Percentiles rank a stretch among this genome's conserved stretches.
These are phyloP conservation scores for Rhipidura dahli DNA, from an alignment of 2,113 vertebrate genomes.

Conservation along the genomic window DNA sequence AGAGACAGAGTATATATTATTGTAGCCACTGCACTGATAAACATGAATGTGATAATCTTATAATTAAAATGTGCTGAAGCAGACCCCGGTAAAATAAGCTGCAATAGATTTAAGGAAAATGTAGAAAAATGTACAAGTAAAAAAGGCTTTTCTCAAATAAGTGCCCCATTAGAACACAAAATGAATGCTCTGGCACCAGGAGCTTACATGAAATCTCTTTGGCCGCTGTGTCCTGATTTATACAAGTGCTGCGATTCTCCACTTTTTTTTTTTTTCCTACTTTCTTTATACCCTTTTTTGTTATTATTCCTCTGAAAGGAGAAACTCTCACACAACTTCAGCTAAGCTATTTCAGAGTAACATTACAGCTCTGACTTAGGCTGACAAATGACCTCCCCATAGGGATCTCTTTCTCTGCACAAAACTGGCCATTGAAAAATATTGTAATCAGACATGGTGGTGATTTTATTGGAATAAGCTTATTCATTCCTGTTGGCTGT, in stretches of 20 bases:
- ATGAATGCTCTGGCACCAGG: neutral
- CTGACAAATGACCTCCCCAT: constrained; percentile 26
- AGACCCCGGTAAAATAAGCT: neutral
- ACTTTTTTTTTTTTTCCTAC: neutral
- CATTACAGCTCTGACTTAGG: constrained; percentile 18
- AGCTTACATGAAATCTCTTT: neutral
- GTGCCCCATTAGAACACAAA: neutral
- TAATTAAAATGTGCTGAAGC: neutral
- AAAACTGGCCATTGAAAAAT: constrained; percentile 61
- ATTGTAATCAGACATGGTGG: constrained; percentile 50
- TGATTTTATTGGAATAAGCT: constrained; percentile 64
- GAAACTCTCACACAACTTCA: constrained; percentile 10
- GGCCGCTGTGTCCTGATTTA: neutral
- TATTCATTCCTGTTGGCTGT: constrained; percentile 63
- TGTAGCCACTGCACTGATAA: neutral
- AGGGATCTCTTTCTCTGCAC: constrained; percentile 38
- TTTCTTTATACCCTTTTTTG: neutral
- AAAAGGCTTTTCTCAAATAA: neutral
- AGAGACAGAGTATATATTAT: neutral
- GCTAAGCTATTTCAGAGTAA: constrained; percentile 22
- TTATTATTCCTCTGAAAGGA: neutral
- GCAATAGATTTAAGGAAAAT: neutral
- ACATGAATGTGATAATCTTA: neutral
- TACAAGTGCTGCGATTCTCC: neutral
- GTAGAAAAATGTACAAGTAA: neutral